Base-by-base conservation (phyloP, 2,797 vertebrate genomes). In the Microtus obscurus region DNA sequence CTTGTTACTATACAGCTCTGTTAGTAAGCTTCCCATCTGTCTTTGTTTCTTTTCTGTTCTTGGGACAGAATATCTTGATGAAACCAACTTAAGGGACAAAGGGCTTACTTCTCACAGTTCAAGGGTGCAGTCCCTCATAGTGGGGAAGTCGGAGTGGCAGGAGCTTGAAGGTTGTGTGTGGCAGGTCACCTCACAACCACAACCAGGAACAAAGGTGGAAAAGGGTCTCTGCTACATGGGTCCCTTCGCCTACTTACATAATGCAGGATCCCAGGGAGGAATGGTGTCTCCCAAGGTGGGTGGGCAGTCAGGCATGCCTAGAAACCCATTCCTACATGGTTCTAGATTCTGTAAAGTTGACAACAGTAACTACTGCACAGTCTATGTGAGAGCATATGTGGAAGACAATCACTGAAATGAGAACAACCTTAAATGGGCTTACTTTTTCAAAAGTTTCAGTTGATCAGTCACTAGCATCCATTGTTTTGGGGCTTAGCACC, bases 1-100 rank as follows among this genome's bases (percentile, higher is more conserved):
- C 48, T 89, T 94, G 59, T 48, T 83, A 83, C 48, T 67, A 16
- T 77, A 65, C 45, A 21, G 29, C 74, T 37, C 17, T 53, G 61
- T 90, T 90, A 67, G 45, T 80, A 53, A 80, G 34, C 27, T 51
- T 90, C 45, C 61, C 61, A 43, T 76, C 53, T 88, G 85, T 73
- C 69, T 87, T 87, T 53, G 67, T 73, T 87, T 73, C 65, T 87
- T 87, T 73, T 17, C 25, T 73, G n/a, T 87, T 73, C n/a, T 48
- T 69, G 3, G 29, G 61, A 77, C 5, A 40, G 79, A 78, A 65
- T 78, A 51, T 6, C 76, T 53, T 79, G 43, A 51, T n/a, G 37
- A 53, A 67, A 90, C 67, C 61, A 67, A 69, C 61, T 21, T 34
- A 31, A 27, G 2, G 25, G 5, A 27, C 17, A 21, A 31, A 27